Base-by-base conservation (phyloP, 1,140 invertebrate species). In the Andrena cerasifolii region DNA sequence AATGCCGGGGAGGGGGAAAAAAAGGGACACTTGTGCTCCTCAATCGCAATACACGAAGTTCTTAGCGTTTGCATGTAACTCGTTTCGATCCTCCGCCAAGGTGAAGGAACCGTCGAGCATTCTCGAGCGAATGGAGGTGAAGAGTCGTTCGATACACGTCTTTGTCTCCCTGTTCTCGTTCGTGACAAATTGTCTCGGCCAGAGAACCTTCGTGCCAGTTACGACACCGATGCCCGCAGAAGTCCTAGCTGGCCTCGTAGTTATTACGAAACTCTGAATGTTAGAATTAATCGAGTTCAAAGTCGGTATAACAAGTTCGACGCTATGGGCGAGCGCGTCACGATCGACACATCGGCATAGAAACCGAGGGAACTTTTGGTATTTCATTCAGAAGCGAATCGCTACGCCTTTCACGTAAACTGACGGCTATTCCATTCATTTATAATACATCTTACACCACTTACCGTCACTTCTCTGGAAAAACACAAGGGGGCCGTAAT, bases 101-200 rank as follows among this genome's bases (percentile, higher is more conserved):
- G 88, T 82, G 89, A 88, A 86, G 79, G 63, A 88, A 84, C 72
- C 68, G 79, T 86, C 87, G 75, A 89, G 88, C 61, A 73, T 86
- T 63, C 83, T 87, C 70, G 67, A 72, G 59, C 79, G 79, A 82
- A 83, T 77, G 70, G 80, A 87, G 80, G 78, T 63, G 82, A 85
- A 82, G 81, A 77, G 79, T 80, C 54, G 76, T 87, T 88, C 80
- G 81, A 87, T 80, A 83, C 78, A 79, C 81, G 78, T 85, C 78
- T 78, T 80, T 85, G 83, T 85, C 63, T 65, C 49, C n/a, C 62
- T 24, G 61, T 16, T 54, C 68, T 86, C 78, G 65, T 66, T 82
- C 73, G 62, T 79, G 83, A 87, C 85, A 87, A 87, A 87, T 86
- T 76, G 82, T 84, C 74, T 74, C 68, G 49, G 43, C 45, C 47